A percentile compares a stretch with the other conserved stretches of the same genome.
Evolutionary conservation across 2,113 vertebrate species (phyloP).

Genomic region (human): GRCh38 chr4:175799001-175799500

Average conservation of each 20-base stretch:
- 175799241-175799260: background rate
- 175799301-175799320: constrained; percentile 32
- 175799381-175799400: background rate
- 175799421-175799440: background rate
- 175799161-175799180: too few relatives aligned
- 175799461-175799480: background rate
- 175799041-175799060: background rate
- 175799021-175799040: constrained; percentile 11
- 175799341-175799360: background rate
- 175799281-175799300: background rate
- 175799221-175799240: background rate
- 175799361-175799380: background rate
- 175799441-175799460: background rate
- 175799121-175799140: background rate
- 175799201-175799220: background rate
- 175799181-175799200: background rate
- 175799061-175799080: background rate
- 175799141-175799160: background rate
- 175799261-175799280: background rate
- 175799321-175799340: background rate
- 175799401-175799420: background rate
- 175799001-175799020: constrained; percentile 46
- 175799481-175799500: background rate
- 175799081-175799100: background rate
- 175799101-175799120: background rate